Evolutionary conservation across 2,113 vertebrate species (phyloP), one percentile per base, ranked within the genome.

Genomic region (Oenanthe melanoleuca): DNA sequence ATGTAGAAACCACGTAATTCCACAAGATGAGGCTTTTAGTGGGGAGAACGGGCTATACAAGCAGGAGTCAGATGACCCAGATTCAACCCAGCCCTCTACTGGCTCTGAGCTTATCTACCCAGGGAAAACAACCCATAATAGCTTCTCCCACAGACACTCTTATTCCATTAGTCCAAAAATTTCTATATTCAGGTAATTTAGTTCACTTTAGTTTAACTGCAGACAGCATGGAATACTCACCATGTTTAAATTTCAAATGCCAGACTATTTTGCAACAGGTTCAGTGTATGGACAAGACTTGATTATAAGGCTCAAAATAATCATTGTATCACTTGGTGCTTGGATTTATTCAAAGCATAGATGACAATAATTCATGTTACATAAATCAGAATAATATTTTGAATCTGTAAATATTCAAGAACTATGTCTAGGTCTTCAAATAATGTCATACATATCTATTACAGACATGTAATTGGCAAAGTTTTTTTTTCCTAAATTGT

Each of bases 61-160:
- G 71, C 79, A 88, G 63, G 42, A 97, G 56, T 66, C 55, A 70
- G 88, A 92, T 70, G 88, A 95, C 86, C 85, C 86, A 96, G 82
- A 96, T 94, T 92, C 88, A 80, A 44, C 33, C 14, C 55, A 90
- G 47, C 45, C 47, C 67, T 90, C 88, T 38, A 28, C 42, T 73
- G 92, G 70, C 59, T 93, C 79, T 55, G 33, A 61, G 47, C 63
- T 95, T 90, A 88, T 83, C 88, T 66, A 65, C 60, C 79, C 90
- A 92, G 90, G 90, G 86, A 96, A 94, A 95, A 97, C 56, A 90
- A 88, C 60, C 38, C 66, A 4, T 93, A 95, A 94, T 59, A 86
- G 79, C 55, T 92, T 93, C 60, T 95, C 57, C 93, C 83, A 65
- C 75, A 88, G 82, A 93, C 82, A 92, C 34, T 88, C 45, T 73